phyloP scores from a whole-genome alignment of 2,797 vertebrate genomes.

The Chromobotia macracanthus region DNA sequence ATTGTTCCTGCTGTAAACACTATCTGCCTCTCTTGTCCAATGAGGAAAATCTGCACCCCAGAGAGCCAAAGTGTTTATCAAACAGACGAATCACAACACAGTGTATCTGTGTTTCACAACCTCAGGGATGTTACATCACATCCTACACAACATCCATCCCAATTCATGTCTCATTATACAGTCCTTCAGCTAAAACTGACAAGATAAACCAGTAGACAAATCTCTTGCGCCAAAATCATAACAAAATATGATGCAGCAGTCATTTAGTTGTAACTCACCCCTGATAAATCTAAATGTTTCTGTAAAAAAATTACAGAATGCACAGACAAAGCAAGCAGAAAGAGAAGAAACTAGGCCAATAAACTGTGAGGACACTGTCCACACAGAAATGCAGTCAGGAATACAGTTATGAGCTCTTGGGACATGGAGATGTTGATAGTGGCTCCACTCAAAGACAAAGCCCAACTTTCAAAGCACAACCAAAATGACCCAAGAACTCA shows the following conservation, averaged over 20 bases:
- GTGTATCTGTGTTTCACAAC: conserved; percentile 18
- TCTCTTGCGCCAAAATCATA: conserved; percentile 27
- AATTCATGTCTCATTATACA: conserved; percentile 23
- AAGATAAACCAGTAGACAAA: not conserved
- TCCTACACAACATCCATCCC: conserved; percentile 11
- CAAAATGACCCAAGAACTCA: not conserved
- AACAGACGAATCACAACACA: conserved; percentile 21
- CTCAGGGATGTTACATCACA: not conserved
- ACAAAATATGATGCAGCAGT: conserved; percentile 26
- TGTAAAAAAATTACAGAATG: not conserved
- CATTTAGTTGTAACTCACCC: conserved; percentile 7
- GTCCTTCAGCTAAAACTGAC: conserved; percentile 19
- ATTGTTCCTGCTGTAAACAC: conserved; percentile 53
- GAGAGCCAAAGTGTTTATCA: conserved; percentile 46
- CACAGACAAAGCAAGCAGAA: not conserved
- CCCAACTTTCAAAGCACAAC: conserved; percentile 19
- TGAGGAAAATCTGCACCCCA: conserved; percentile 14
- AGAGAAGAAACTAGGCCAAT: not conserved
- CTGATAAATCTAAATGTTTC: not conserved
- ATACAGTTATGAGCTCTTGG: not conserved
- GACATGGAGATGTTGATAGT: not conserved
- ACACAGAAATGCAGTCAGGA: not conserved
- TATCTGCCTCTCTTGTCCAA: conserved; percentile 37
- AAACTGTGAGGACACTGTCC: not conserved
- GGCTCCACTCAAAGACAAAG: conserved; percentile 24